Base-by-base conservation (phyloP, 2,888 invertebrate species). In the Sarcophaga subvicina region DNA sequence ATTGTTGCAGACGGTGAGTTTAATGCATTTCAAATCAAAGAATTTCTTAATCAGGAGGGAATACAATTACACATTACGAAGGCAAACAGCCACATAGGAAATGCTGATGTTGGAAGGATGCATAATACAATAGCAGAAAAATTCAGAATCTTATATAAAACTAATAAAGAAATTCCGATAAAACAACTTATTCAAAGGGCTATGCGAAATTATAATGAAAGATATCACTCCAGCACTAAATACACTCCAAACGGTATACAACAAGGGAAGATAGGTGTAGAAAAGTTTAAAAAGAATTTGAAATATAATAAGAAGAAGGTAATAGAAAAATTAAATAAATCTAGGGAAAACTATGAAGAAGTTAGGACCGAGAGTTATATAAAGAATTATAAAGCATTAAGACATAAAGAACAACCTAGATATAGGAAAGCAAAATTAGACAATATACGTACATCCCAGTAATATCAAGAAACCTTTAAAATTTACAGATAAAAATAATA, bases 41-140 rank as follows among this genome's bases (percentile, higher is more conserved):
- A 69, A 47, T 69, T 69, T 47, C 20, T 69, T 20, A 47, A 47
- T 14, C 45, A 69, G 12, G 49, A 69, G 5, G 12, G 12, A 17
- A 47, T 69, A 22, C 11, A 69, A 47, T 12, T 69, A 69, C 69
- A 37, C 8, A 1, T 69, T 2, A 69, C 47, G 0, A 69, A 69
- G 14, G 22, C 69, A 2, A 69, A 69, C 20, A 69, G 69, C n/a
- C 47, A 69, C 3, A 69, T 49, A 14, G 45, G 45, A 14, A 66
- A 66, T n/a, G 66, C 66, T 6, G 37, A 66, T 6, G 4, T 66
- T 10, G 69, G 49, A 20, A 20, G 69, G 12, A 4, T 69, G 2
- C 69, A 69, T 11, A 69, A 69, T 69, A 69, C 47, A 10, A 1
- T 69, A 11, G 49, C 69, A 47, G 69, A 69, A 47, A 69, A 69